These are phyloP conservation scores for Chrysemys picta DNA, from an alignment of 2,113 vertebrate species.

Conservation along the genomic window DNA sequence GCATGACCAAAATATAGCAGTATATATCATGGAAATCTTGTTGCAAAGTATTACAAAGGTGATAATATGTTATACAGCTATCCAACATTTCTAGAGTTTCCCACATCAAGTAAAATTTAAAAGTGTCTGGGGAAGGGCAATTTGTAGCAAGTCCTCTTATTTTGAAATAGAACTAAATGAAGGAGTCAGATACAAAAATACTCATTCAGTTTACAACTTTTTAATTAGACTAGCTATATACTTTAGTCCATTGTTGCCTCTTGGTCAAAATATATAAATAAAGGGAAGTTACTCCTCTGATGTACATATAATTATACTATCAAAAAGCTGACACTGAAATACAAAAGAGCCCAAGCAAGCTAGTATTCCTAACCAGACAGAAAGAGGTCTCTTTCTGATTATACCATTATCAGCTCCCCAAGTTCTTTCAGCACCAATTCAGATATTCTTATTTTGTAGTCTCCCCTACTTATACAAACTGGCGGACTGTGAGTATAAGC, in stretches of 20 bases:
- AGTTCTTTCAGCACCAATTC: background rate
- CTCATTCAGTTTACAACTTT: background rate
- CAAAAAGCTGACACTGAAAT: background rate
- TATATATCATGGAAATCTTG: slow-evolving; percentile 1
- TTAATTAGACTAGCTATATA: background rate
- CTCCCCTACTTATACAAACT: background rate
- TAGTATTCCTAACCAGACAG: background rate
- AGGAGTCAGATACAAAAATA: background rate
- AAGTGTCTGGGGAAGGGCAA: background rate
- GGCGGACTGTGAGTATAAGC: background rate
- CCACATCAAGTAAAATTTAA: background rate
- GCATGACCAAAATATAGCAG: background rate
- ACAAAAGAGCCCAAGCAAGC: background rate
- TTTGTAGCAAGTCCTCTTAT: background rate
- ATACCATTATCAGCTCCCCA: background rate
- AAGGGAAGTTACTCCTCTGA: background rate
- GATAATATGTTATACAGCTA: background rate
- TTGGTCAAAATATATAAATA: too few species aligned
- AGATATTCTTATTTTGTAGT: background rate
- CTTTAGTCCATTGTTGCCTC: background rate
- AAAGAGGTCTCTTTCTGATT: background rate
- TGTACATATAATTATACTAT: background rate
- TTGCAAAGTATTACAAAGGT: background rate
- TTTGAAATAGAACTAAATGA: background rate
- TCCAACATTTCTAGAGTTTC: slow-evolving; percentile 10